Conservation (phyloP, 2,113 vertebrate genomes). For the Aix galericulata region DNA sequence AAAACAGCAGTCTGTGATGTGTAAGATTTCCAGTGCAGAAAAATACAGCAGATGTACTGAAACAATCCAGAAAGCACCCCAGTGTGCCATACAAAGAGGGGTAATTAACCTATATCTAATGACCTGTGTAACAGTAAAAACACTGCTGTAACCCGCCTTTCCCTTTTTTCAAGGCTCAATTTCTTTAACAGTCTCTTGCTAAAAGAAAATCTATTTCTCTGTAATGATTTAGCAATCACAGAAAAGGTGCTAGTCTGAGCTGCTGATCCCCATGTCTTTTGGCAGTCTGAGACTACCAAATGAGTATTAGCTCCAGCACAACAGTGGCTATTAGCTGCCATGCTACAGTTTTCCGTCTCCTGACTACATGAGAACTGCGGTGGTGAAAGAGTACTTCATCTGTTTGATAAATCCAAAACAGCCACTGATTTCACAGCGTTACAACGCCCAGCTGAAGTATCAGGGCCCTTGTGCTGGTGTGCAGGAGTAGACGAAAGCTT, state of each 20-base stretch:
- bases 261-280: background rate
- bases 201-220: constrained; percentile 8
- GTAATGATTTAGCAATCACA: background rate
- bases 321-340: background rate
- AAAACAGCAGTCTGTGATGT: background rate
- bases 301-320: background rate
- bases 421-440: background rate
- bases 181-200: background rate
- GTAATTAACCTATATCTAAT: background rate
- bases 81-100: background rate
- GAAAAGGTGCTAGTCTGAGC: constrained; percentile 40
- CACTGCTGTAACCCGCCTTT: background rate
- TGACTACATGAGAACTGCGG: background rate
- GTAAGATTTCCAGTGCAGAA: constrained; percentile 12
- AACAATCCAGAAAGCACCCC: constrained; percentile 13
- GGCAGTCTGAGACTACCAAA: background rate
- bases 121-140: background rate
- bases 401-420: background rate
- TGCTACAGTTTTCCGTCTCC: background rate
- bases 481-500: background rate
- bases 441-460: background rate
- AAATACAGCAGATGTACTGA: constrained; percentile 1
- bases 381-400: background rate
- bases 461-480: background rate
- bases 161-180: background rate